Conservation (phyloP, 2,113 vertebrate species). For the Zosterops hypoxanthus region DNA sequence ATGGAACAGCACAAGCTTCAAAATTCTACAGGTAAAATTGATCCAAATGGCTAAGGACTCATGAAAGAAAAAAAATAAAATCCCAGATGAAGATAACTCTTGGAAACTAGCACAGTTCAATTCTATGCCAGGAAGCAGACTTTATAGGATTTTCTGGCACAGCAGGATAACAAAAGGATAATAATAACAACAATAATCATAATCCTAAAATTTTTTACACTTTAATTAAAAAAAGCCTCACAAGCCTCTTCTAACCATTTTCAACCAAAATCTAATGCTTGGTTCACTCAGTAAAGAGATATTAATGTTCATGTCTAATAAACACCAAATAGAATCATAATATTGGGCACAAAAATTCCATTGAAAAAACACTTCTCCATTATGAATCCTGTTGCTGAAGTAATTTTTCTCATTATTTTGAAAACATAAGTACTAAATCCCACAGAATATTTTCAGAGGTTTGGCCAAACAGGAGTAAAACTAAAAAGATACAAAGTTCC, state of each 20-base stretch:
- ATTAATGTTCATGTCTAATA: not conserved
- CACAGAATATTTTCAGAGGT: not conserved
- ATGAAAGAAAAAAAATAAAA: not conserved
- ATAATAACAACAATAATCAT: not conserved
- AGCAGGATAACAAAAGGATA: not conserved
- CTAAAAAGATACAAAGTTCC: not conserved
- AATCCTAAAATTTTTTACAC: not conserved
- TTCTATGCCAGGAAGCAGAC: not conserved
- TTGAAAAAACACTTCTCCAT: not conserved
- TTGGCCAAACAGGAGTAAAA: not conserved
- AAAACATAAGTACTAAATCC: not conserved
- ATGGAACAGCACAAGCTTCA: not conserved
- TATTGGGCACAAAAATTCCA: not conserved
- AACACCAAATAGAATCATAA: not conserved
- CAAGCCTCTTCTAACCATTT: not conserved
- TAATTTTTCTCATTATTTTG: not conserved
- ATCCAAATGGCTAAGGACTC: not conserved
- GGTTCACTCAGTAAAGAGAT: not conserved
- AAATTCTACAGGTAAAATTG: not conserved
- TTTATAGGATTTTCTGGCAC: not conserved
- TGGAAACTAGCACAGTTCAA: not conserved
- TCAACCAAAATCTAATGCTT: not conserved
- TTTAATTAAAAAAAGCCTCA: not conserved
- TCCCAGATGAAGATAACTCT: not conserved
- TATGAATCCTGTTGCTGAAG: not conserved